phyloP scores from a whole-genome alignment of 2,888 invertebrate species.

The Folsomia manolachei region DNA sequence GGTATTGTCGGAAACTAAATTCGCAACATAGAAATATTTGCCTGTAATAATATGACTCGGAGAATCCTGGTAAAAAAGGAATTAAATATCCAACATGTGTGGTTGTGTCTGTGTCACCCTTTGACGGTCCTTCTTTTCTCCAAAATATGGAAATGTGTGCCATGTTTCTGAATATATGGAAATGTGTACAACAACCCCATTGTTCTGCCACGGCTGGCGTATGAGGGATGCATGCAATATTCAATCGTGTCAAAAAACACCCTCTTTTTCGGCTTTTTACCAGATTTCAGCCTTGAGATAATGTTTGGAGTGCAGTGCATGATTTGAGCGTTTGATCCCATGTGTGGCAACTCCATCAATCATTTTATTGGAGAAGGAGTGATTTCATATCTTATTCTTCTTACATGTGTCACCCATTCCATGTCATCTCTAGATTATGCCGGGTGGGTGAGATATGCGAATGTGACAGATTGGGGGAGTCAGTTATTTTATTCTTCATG shows the following conservation, averaged over 20 bases:
- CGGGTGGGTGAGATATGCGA: neutral
- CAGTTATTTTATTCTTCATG: neutral
- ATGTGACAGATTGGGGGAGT: neutral
- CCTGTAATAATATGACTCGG: too few species aligned
- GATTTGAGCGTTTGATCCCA: conserved; percentile 14
- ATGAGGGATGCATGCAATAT: neutral
- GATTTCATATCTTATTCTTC: neutral
- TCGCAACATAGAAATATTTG: too few species aligned
- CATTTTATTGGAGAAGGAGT: conserved; percentile 24
- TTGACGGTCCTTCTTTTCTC: too few species aligned
- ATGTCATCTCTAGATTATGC: neutral
- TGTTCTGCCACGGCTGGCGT: too few species aligned
- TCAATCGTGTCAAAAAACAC: neutral
- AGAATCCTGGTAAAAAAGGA: too few species aligned
- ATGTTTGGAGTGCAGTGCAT: neutral
- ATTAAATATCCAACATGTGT: too few species aligned
- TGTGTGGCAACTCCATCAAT: conserved; percentile 40
- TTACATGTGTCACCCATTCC: conserved; percentile 14
- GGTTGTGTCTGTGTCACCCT: too few species aligned
- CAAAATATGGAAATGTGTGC: neutral
- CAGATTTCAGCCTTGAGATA: too few species aligned
- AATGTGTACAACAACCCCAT: neutral
- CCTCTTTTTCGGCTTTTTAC: neutral
- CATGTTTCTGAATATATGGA: neutral
- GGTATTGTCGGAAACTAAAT: too few species aligned